Base-by-base conservation (phyloP, 2,113 vertebrate genomes). In the Poicephalus gulielmi region DNA sequence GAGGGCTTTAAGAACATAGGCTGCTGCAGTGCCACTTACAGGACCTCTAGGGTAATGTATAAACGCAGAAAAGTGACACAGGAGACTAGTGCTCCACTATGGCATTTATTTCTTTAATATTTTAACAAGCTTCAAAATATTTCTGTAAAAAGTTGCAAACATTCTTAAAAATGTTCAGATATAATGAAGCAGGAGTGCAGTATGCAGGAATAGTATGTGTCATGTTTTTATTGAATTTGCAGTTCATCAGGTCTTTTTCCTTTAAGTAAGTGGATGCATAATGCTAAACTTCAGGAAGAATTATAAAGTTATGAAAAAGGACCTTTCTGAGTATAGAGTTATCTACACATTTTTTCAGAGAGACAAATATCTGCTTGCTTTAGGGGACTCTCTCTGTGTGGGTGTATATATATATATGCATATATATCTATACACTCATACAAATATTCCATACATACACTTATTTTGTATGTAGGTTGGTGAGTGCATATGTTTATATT, bases 51-150 rank as follows among this genome's bases (percentile, higher is more conserved):
- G 93, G 93, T 83, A 69, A 81, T 64, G 41, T 78, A 10, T 31
- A 89, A 81, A 88, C 59, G 78, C 28, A 20, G 33, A 85, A 94
- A 79, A 39, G 8, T 86, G 84, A 67, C 59, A 41, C 23, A 49
- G 71, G 52, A 83, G 5, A 60, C 14, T 59, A 69, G 37, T 30
- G 46, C 37, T 92, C 47, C 6, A 1, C 86, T 62, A 11, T 66
- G 47, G 49, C 35, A 7, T 96, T 95, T 88, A 81, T 95, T 91
- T 95, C 76, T 73, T 88, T 79, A 66, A 83, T 92, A 85, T 85
- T 96, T 94, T 91, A 89, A 71, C 13, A 28, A 69, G 31, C 47
- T 91, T 94, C 39, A 84, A n/a, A 93, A 78, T 67, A 85, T 85
- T 96, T 88, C 17, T 7, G 1, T 88, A 50, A 85, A 76, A 88